Evolutionary conservation across 2,797 vertebrate genomes (phyloP), one percentile per base, ranked within the genome.

Genomic region (Enteromius unitaeniatus): DNA sequence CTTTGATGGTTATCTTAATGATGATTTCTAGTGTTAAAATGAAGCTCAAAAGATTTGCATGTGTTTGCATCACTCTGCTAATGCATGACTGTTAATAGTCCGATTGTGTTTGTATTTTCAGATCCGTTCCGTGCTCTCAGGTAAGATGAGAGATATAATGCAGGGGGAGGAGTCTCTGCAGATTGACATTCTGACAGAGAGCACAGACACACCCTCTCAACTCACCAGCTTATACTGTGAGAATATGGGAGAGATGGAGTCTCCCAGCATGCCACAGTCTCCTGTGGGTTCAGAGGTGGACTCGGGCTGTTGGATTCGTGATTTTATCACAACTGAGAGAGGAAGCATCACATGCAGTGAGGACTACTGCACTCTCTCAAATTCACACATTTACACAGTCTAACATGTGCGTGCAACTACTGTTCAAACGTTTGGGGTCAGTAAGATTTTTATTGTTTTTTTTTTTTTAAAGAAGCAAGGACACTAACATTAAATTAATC

Each of bases 291-390:
- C 82, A 2, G 87, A 90, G 42, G 86, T 78, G 13, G 92, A 92
- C 89, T 91, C 90, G 0, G 91, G 90, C 1, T 91, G 90, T 49
- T 92, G 93, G 89, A 86, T 89, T 51, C 81, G 79, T 79, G 89
- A 90, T 26, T 53, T 84, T 74, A 72, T 77, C 0, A 81, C 89
- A 23, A 72, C 90, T 51, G 91, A 93, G 72, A 84, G 51, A 42
- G 89, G 88, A 10, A 78, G 85, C 42, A 88, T 87, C 45, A 90
- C 88, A 85, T 94, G 91, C 89, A 92, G 88, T 62, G 91, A 93
- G 0, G 91, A 93, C 40, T 95, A 95, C 92, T 95, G 95, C 90
- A 90, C 60, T 1, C 82, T 92, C 45, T 79, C 77, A 19, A 58
- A 58, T 21, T 78, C 45, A 34, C 28, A 77, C 6, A 67, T 10